Percentiles rank a stretch among this genome's conserved stretches.
Evolutionary conservation across 2,113 vertebrate genomes (phyloP).

Genomic region (Vimba vimba): DNA sequence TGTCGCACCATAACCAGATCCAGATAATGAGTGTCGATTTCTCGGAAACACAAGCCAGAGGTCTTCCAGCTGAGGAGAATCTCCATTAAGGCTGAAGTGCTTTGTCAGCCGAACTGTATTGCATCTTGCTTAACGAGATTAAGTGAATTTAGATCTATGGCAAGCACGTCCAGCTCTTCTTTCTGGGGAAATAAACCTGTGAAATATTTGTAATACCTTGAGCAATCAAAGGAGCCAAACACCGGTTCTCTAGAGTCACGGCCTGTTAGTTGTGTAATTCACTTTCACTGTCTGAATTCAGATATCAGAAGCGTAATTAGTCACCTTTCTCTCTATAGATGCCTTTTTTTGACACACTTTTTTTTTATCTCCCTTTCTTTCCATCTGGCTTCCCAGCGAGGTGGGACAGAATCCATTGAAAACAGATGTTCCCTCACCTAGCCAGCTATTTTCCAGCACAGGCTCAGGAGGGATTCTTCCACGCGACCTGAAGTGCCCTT

Average conservation of each 20-base stretch:
- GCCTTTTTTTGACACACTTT: constrained; percentile 4
- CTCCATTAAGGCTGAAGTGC: constrained; percentile 33
- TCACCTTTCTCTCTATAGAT: constrained; percentile 23
- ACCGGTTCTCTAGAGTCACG: constrained; percentile 32
- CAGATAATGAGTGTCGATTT: constrained; percentile 37
- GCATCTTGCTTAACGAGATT: constrained; percentile 38
- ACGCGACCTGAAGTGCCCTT: constrained; percentile 1
- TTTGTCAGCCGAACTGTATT: constrained; percentile 31
- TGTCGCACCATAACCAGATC: constrained; percentile 7
- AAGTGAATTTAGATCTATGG: constrained; percentile 31
- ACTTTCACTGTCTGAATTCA: constrained; percentile 40
- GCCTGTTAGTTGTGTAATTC: constrained; percentile 45
- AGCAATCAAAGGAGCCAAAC: constrained; percentile 41
- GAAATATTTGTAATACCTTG: constrained; percentile 46
- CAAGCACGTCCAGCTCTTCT: constrained; percentile 18
- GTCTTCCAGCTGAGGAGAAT: constrained; percentile 8
- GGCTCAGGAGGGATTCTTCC: constrained; percentile 1
- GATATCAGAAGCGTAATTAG: constrained; percentile 50
- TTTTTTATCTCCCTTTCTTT: constrained; percentile 35
- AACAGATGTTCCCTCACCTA: constrained; percentile 42
- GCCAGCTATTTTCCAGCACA: constrained; percentile 14
- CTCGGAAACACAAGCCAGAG: constrained; percentile 18
- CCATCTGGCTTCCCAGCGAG: constrained; percentile 31
- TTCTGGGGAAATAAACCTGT: constrained; percentile 44
- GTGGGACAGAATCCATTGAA: constrained; percentile 37